phyloP scores from a whole-genome alignment of 1,140 invertebrate genomes.

The Drosophila santomea region DNA sequence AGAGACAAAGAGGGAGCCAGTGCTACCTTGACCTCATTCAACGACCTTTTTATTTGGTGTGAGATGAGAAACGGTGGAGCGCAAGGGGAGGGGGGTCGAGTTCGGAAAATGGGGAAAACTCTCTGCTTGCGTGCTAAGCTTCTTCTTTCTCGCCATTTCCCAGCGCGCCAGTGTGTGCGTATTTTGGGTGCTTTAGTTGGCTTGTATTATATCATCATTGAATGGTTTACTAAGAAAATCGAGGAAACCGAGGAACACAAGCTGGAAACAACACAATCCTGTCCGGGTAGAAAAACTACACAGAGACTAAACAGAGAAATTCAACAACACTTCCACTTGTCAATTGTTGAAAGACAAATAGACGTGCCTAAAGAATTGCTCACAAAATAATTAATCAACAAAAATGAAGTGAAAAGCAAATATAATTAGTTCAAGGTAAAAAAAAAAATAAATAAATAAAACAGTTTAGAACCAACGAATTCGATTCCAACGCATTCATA shows the following conservation, averaged over 20 bases:
- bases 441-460: neutral
- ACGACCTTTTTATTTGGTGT: conserved; percentile 51
- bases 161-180: conserved; percentile 20
- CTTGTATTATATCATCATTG: conserved; percentile 58
- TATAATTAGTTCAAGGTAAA: conserved; percentile 27
- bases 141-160: conserved; percentile 14
- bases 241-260: conserved; percentile 7
- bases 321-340: conserved; percentile 38
- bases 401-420: conserved; percentile 11
- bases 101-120: conserved; percentile 7
- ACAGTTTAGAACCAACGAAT: too few species aligned
- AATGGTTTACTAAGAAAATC: conserved; percentile 41
- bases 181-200: conserved; percentile 27
- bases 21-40: conserved; percentile 73
- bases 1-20: conserved; percentile 1
- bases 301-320: conserved; percentile 1
- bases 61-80: neutral
- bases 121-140: conserved; percentile 48
- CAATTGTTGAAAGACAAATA: conserved; percentile 38
- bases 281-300: conserved; percentile 1
- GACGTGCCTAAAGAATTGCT: conserved; percentile 14
- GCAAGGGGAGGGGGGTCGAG: neutral
- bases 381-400: conserved; percentile 7
- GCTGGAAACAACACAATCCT: conserved; percentile 9
- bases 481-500: too few species aligned